phyloP scores from a whole-genome alignment of 2,797 vertebrate species.

The Syngnathus rostellatus region DNA sequence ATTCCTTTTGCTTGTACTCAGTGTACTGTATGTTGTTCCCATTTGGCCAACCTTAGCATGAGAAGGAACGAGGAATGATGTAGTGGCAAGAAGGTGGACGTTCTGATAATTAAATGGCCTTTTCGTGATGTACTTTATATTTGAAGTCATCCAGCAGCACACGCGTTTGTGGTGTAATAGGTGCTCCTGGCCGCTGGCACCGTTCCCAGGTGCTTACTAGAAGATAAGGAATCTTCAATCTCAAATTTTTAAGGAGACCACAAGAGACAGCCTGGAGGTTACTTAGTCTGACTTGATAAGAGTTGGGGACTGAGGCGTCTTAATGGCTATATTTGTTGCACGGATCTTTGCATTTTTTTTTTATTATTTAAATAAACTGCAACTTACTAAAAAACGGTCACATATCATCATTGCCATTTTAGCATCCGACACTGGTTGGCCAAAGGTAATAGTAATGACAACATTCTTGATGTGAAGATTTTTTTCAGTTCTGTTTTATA shows the following conservation, averaged over 20 bases:
- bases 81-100: background rate
- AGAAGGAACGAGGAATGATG: background rate
- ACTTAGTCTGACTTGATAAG: slow-evolving; percentile 14
- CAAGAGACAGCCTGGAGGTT: slow-evolving; percentile 27
- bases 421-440: background rate
- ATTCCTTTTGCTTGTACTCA: background rate
- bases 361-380: background rate
- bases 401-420: background rate
- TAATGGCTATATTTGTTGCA: slow-evolving; percentile 9
- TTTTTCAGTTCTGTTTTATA: background rate
- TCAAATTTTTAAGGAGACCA: slow-evolving; percentile 24
- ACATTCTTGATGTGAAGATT: background rate
- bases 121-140: background rate
- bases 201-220: slow-evolving; percentile 41
- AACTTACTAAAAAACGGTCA: background rate
- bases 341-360: background rate
- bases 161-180: slow-evolving; percentile 15
- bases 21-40: background rate
- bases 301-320: slow-evolving; percentile 4
- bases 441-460: background rate
- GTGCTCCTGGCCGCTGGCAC: slow-evolving; percentile 20
- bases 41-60: background rate
- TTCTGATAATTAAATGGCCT: background rate
- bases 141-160: slow-evolving; percentile 1
- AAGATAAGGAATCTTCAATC: slow-evolving; percentile 41